A percentile compares a stretch with the other conserved stretches of the same genome.
Evolutionary conservation across 2,113 vertebrate genomes (phyloP).

Genomic region (Desmodus rotundus): DNA sequence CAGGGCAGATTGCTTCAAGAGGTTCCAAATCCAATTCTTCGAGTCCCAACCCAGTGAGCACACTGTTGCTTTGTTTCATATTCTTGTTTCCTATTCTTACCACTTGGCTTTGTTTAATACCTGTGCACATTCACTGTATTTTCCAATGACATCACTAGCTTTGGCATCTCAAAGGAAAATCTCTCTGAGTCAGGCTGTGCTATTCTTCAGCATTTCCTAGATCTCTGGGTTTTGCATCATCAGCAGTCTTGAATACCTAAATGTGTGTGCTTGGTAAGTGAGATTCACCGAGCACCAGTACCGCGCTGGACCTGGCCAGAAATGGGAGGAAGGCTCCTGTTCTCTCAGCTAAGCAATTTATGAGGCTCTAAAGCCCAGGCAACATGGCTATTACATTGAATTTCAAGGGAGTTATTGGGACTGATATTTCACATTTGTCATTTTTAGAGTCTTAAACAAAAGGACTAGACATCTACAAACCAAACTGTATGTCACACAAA

Average conservation of each 20-base stretch:
- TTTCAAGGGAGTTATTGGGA: not conserved
- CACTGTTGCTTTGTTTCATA: constrained; percentile 31
- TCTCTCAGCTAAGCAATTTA: not conserved
- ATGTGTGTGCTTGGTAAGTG: not conserved
- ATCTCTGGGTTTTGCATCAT: not conserved
- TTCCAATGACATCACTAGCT: not conserved
- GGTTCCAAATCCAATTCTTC: constrained; percentile 25
- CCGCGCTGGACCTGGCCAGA: not conserved
- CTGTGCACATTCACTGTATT: constrained; percentile 46
- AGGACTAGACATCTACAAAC: not conserved
- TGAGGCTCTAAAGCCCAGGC: not conserved
- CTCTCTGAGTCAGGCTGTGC: not conserved
- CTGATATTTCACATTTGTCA: constrained; percentile 8
- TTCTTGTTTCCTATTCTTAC: constrained; percentile 49
- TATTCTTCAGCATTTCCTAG: not conserved
- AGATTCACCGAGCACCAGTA: not conserved
- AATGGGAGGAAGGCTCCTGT: not conserved
- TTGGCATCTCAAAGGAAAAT: constrained; percentile 41
- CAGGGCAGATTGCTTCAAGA: not conserved
- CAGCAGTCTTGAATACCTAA: constrained; percentile 1
- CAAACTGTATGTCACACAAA: not conserved
- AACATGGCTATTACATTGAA: not conserved
- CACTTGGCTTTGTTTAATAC: constrained; percentile 56
- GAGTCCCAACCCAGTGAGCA: not conserved
- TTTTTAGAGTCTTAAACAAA: constrained; percentile 21